phyloP scores from a whole-genome alignment of 53 echinoderm and acorn worm genomes.

The Henricia sp. region DNA sequence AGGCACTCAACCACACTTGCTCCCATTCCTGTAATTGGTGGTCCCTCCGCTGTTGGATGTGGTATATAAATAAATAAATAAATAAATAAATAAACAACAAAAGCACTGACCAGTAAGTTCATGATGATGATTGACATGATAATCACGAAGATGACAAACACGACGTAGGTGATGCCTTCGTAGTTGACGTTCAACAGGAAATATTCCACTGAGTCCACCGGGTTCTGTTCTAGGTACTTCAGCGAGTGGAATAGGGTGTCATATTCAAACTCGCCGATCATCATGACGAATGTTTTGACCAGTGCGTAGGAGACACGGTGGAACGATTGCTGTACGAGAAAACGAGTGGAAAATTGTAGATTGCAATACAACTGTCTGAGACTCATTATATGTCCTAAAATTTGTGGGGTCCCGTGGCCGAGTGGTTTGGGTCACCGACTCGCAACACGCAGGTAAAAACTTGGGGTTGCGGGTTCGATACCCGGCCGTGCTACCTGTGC shows the following conservation, averaged over 20 bases:
- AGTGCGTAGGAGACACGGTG: conserved; percentile 75
- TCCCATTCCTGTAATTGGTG: too few species aligned
- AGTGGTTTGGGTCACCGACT: too few species aligned
- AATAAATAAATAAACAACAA: not conserved
- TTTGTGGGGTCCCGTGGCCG: too few species aligned
- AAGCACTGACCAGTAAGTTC: conserved; percentile 93
- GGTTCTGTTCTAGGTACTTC: conserved; percentile 60
- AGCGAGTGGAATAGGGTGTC: conserved; percentile 84
- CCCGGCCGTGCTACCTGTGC: too few species aligned
- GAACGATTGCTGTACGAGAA: conserved; percentile 75
- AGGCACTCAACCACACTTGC: too few species aligned
- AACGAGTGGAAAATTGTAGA: not conserved
- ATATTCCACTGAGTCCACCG: conserved; percentile 3
- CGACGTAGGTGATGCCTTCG: conserved; percentile 71
- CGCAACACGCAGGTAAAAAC: too few species aligned
- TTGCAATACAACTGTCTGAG: too few species aligned
- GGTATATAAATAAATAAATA: too few species aligned
- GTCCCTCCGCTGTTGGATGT: too few species aligned
- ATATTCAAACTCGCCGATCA: conserved; percentile 98
- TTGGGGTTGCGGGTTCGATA: too few species aligned
- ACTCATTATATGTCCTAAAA: too few species aligned
- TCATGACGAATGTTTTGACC: conserved; percentile 98
- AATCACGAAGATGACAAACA: conserved; percentile 84
- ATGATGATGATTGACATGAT: conserved; percentile 99
- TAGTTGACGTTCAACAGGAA: conserved; percentile 75